A percentile compares a stretch with the other conserved stretches of the same genome.
These are phyloP conservation scores for Neosilurus mollespiculum DNA, from an alignment of 2,797 vertebrate species.

Conservation along the genomic window DNA sequence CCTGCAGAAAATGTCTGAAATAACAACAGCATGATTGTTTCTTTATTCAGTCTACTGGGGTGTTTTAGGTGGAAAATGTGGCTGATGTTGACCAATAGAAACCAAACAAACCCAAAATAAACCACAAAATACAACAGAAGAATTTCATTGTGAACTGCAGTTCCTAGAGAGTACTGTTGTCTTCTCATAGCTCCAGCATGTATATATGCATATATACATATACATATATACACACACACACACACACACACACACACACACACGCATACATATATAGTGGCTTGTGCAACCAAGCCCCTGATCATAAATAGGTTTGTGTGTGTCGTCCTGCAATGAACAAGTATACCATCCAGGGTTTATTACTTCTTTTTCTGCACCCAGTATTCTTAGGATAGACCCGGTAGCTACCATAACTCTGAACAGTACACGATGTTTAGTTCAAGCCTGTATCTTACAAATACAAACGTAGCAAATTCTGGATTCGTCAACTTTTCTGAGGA, in stretches of 20 bases:
- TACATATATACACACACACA: too few species aligned
- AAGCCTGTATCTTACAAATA: too few species aligned
- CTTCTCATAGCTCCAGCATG: background rate
- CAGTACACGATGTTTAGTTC: background rate
- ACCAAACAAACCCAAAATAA: background rate
- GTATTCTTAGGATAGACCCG: background rate
- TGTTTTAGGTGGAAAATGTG: background rate
- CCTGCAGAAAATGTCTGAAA: background rate
- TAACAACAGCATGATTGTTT: background rate
- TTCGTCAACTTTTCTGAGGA: too few species aligned
- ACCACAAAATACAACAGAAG: background rate
- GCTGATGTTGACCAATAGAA: background rate
- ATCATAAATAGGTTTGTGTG: background rate
- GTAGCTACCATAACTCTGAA: background rate
- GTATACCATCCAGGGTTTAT: background rate
- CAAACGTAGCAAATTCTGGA: too few species aligned
- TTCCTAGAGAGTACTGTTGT: background rate
- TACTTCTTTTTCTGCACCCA: background rate
- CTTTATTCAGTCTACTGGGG: background rate
- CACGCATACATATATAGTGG: too few species aligned
- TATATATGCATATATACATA: too few species aligned
- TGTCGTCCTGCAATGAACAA: background rate
- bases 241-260: too few species aligned
- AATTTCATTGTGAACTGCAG: background rate
- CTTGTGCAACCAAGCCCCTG: background rate